Base-by-base conservation (phyloP, 2,888 invertebrate species). In the Leptura quadrifasciata region DNA sequence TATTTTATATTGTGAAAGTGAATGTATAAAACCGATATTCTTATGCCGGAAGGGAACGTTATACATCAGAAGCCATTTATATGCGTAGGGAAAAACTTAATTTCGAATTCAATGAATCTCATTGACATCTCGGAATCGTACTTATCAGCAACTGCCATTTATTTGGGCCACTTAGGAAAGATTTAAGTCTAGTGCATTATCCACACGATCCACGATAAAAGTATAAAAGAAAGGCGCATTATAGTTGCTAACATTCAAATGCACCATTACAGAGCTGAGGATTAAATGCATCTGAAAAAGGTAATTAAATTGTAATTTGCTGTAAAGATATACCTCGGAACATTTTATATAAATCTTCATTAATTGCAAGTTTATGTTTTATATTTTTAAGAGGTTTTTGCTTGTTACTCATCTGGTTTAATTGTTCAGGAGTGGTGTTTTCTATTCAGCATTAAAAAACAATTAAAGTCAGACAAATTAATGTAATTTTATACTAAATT, bases 151-250 rank as follows among this genome's bases (percentile, higher is more conserved):
- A 35, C 63, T 63, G 63, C 63, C 63, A 35, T 63, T 63, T 63
- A 39, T 63, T 17, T 63, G 35, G 31, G 15, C 63, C 63, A 63
- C 63, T 63, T 63, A 39, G 63, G 20, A 39, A 39, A 18, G 63
- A 63, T 63, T 63, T 63, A 63, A 35, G 63, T 63, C 55, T 1
- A 55, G 54, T 54, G 54, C 55, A 67, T 67, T 67, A 67, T 65
- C 24, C 58, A 58, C 47, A 15, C n/a, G n/a, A n/a, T n/a, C 17
- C 60, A 27, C 15, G 35, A 63, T 63, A 35, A 39, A 39, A 63
- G 63, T 63, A 9, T 63, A 63, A 68, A 55, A 55, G 68, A 68
- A 68, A 68, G 57, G 68, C 31, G 68, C 31, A 55, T 68, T 68
- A 15, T 68, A 31, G 68, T 55, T 31, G 20, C 54, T 54, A 67